A percentile compares a stretch with the other conserved stretches of the same genome.
Conservation (phyloP, 2,888 invertebrate species). For the Asteroscopus sphinx region DNA sequence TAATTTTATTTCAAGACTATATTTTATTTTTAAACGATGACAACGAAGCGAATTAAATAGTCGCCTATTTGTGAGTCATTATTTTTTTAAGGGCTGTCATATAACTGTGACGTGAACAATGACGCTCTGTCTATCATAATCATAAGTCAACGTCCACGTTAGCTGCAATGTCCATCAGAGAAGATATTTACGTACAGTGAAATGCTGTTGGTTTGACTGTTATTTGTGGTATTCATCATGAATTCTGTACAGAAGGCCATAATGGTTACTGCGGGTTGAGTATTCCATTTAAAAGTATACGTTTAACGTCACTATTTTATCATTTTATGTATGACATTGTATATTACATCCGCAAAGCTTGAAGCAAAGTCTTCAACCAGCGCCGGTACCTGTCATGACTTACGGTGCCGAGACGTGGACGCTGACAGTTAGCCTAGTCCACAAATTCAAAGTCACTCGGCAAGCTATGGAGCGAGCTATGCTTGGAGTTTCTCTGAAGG, state of each 20-base stretch:
- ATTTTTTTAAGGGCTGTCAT: not conserved
- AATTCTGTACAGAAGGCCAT: constrained; percentile 9
- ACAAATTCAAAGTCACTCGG: too few relatives aligned
- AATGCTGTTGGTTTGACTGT: constrained; percentile 30
- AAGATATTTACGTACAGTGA: constrained; percentile 26
- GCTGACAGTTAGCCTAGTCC: too few relatives aligned
- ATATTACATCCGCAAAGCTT: too few relatives aligned
- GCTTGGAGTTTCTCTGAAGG: too few relatives aligned
- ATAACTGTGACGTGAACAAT: constrained; percentile 3
- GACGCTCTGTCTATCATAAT: not conserved
- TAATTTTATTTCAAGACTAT: not conserved
- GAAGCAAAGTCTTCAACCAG: too few relatives aligned
- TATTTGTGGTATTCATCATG: constrained; percentile 42
- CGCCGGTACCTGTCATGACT: too few relatives aligned
- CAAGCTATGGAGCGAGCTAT: too few relatives aligned
- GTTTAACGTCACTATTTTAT: too few relatives aligned
- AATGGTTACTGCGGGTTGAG: not conserved
- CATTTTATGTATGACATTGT: too few relatives aligned
- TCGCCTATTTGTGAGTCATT: constrained; percentile 3
- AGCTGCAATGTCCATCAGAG: constrained; percentile 11
- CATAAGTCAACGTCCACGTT: not conserved
- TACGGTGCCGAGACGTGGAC: too few relatives aligned
- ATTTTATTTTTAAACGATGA: constrained; percentile 12
- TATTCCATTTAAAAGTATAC: too few relatives aligned
- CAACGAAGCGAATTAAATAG: constrained; percentile 6